Evolutionary conservation across 2,113 vertebrate species (phyloP), one percentile per base, ranked within the genome.

Genomic region (Cephalopterus ornatus): DNA sequence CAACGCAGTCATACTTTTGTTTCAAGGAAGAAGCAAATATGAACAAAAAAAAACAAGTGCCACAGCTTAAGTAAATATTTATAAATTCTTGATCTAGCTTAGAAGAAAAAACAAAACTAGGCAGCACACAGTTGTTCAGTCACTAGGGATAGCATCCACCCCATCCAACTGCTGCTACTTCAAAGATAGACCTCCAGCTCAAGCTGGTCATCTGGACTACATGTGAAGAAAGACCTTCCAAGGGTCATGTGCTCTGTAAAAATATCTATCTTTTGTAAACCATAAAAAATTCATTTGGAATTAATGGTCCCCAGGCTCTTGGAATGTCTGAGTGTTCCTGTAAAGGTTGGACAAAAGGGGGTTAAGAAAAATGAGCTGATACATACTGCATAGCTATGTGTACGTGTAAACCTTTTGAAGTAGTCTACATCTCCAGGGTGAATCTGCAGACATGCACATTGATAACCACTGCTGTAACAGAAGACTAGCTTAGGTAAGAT

Each of bases 11-110:
- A 49, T 8, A 39, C 16, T 82, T 87, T 20, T 35, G 26, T 28
- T 94, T 71, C 77, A 63, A 22, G 30, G 16, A 91, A 67, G 46
- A 91, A 50, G 21, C 42, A 77, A 77, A 14, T 24, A 93, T 3
- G 18, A 95, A 66, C 59, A 67, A 62, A 81, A 72, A 72, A 7
- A 2, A 9, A 27, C 46, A 91, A 87, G 12, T 74, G 23, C 47
- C 21, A 87, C 30, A 87, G 32, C 42, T 70, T 77, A 53, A 77
- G 46, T 37, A 92, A 93, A 85, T 81, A 89, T 74, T 94, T 77
- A 77, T 50, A 49, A 66, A 71, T 46, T 83, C 14, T 53, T 84
- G 30, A 86, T 33, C 32, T 67, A 74, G 22, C 53, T 87, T 30
- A 87, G 44, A 89, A 91, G 32, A 85, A 88, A 75, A 80, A 80